Percentiles rank a stretch among this genome's conserved stretches.
These are phyloP conservation scores for Alitta virens DNA, from an alignment of 2,888 invertebrate genomes.

Conservation along the genomic window DNA sequence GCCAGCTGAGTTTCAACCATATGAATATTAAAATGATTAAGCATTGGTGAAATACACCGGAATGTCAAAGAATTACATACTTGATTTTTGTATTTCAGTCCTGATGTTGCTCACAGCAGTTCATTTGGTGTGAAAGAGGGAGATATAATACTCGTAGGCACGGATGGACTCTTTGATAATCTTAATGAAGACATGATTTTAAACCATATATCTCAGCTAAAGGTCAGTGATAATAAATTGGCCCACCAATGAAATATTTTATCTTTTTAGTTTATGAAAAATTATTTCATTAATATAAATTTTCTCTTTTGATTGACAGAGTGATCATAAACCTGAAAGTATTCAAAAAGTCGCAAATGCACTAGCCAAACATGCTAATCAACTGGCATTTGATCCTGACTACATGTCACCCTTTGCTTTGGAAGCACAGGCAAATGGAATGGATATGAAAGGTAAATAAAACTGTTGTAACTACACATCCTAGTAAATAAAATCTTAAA, in stretches of 20 bases:
- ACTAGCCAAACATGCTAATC: constrained; percentile 92
- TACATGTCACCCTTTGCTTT: constrained; percentile 32
- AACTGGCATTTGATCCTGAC: constrained; percentile 83
- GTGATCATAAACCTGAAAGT: constrained; percentile 32
- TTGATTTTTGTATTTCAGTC: constrained; percentile 61
- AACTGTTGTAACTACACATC: too few relatives aligned
- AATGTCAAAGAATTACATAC: too few relatives aligned
- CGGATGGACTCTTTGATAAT: constrained; percentile 98
- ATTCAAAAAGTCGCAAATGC: constrained; percentile 89
- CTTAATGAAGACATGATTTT: constrained; percentile 87
- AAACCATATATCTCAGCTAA: constrained; percentile 63
- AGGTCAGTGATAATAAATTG: constrained; percentile 32
- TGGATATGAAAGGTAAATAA: constrained; percentile 14
- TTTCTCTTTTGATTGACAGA: too few relatives aligned
- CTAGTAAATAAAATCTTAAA: not conserved
- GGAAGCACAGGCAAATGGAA: constrained; percentile 29
- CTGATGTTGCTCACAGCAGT: constrained; percentile 85
- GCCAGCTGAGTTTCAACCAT: too few relatives aligned
- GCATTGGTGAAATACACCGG: too few relatives aligned
- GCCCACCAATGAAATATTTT: not conserved
- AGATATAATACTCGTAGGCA: constrained; percentile 86
- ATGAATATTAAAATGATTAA: too few relatives aligned
- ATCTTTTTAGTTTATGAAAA: not conserved
- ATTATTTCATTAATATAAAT: too few relatives aligned
- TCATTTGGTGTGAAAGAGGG: constrained; percentile 82